Base-by-base conservation (phyloP, 2,797 vertebrate genomes). In the Coregonus ussuriensis region DNA sequence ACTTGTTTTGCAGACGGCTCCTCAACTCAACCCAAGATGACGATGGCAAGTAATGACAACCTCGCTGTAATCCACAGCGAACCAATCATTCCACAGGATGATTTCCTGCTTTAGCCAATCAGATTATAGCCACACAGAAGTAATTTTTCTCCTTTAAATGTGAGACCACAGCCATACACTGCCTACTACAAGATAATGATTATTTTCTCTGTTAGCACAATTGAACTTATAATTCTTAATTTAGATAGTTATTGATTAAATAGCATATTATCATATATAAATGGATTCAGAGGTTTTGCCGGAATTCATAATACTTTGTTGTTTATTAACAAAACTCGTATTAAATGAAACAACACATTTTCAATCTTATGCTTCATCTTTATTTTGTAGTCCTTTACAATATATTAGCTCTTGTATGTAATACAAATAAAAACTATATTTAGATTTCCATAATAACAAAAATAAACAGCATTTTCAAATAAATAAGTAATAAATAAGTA, bases 1-100 rank as follows among this genome's bases (percentile, higher is more conserved):
- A 78, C 59, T 68, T 37, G 25, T 80, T 83, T 87, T 81, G 3
- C 88, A 99, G 98, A 97, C 96, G 9, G 96, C 97, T 18, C 98
- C 98, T n/a, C 92, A 85, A 74, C 88, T 95, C 93, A 95, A 93
- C 83, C 92, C 92, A 53, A 93, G 96, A 94, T 98, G 95, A 96
- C 93, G 77, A 90, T 25, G 25, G 25, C 25, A 25, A 25, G 25
- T 25, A 25, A 25, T 25, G 25, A 25, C 25, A 25, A 25, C 53
- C 56, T 59, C 7, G 56, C 5, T 0, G 0, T 21, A 77, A 6
- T 25, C 72, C 54, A 52, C 41, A 69, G 72, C 75, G 79, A 69
- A 77, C 78, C 78, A 73, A 87, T 79, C 25, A 74, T 77, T 77
- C 83, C 25, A 77, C 72, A 74, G 77, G 72, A 79, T 54, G 56